Base-by-base conservation (phyloP, 2,113 vertebrate genomes). In the Brienomyrus brachyistius region DNA sequence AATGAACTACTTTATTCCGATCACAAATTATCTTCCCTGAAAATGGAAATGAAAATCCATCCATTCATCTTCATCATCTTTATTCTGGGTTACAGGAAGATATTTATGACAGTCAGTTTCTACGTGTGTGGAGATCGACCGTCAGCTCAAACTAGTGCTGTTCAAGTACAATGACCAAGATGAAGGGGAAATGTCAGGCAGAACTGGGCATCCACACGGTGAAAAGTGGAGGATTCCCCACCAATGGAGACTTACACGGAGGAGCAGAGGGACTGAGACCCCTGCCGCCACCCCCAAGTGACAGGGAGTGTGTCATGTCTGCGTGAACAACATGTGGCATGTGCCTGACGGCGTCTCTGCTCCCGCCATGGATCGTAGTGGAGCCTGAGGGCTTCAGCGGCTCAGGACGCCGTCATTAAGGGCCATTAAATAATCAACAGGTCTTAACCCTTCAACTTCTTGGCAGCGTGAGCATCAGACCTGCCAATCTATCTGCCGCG, bases 401-500 rank as follows among this genome's bases (percentile, higher is more conserved):
- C 90, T 91, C 89, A 62, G 92, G 90, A 91, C 91, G 90, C 91
- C 93, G 91, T 93, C 92, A 93, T 88, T 92, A 94, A 92, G 82
- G 91, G 82, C 82, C 92, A 95, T 95, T 92, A 96, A 95, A 95
- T 95, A 95, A 94, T 95, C 92, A 96, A 91, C 91, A 93, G 94
- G 90, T 86, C 91, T 91, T 92, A 91, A 93, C 94, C 54, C 74
- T 80, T 43, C 15, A 19, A 3, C 13, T 77, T 31, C 70, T 40
- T 17, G 10, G 31, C 35, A 80, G 35, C 35, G 5, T 17, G 74
- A 17, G 13, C 35, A 43, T 80, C 17, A 80, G 13, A 80, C 35
- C 74, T 2, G 31, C 35, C 70, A 43, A 35, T 43, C 74, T 19
- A 17, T 40, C 31, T 80, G 74, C 35, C 2, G 74, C 10, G 15